phyloP scores from a whole-genome alignment of 2,113 vertebrate genomes.

The Corydoras sp. region DNA sequence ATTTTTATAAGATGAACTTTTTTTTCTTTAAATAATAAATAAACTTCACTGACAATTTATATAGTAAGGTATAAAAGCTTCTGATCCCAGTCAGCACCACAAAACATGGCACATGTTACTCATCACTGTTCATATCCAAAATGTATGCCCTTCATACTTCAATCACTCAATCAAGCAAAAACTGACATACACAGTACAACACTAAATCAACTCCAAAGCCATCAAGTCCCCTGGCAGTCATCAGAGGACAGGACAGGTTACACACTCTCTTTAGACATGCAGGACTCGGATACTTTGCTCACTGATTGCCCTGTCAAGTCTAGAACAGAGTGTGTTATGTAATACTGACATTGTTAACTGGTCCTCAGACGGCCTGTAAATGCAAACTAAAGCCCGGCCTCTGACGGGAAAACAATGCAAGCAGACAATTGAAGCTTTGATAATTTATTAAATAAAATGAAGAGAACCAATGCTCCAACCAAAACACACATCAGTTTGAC shows the following conservation, averaged over 20 bases:
- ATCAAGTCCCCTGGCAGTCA: not conserved
- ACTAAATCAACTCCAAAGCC: not conserved
- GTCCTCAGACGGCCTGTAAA: not conserved
- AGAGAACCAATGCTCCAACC: no score
- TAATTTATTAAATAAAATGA: no score
- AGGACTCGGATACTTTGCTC: not conserved
- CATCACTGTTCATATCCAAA: no score
- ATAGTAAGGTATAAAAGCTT: no score
- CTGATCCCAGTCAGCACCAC: no score
- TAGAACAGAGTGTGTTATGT: not conserved
- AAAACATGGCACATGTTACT: no score
- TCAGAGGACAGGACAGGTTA: not conserved
- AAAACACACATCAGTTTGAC: not conserved
- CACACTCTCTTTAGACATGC: conserved; percentile 22
- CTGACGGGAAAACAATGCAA: conserved; percentile 9
- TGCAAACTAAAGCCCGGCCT: conserved; percentile 5
- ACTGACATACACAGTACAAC: not conserved
- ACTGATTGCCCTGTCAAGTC: not conserved
- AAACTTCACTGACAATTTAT: no score
- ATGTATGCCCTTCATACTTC: not conserved
- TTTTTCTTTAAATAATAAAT: no score
- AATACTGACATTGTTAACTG: conserved; percentile 10
- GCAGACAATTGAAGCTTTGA: no score
- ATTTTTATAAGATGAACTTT: no score
- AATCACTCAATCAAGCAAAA: not conserved